phyloP scores from a whole-genome alignment of 1,140 invertebrate species.

The Drosophila lacertosa region DNA sequence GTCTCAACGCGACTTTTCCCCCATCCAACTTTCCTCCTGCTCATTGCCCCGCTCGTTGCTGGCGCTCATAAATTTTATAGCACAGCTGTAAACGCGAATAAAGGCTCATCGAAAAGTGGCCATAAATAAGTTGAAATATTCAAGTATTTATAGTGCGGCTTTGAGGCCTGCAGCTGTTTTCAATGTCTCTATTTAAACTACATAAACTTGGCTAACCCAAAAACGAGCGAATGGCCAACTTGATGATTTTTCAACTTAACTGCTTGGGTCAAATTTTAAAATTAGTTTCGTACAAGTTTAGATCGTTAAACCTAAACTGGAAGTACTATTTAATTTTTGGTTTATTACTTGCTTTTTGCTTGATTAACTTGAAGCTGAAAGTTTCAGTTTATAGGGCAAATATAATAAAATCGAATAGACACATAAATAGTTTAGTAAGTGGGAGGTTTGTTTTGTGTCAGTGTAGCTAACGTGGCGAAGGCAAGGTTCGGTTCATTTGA shows the following conservation, averaged over 20 bases:
- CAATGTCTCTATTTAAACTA: slow-evolving; percentile 49
- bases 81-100: slow-evolving; percentile 73
- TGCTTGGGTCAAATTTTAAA: slow-evolving; percentile 21
- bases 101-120: slow-evolving; percentile 75
- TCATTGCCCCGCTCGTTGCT: neutral
- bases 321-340: neutral
- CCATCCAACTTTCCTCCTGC: neutral
- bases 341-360: neutral
- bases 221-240: slow-evolving; percentile 17
- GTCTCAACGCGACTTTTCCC: slow-evolving; percentile 32
- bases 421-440: no score
- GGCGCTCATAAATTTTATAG: slow-evolving; percentile 71
- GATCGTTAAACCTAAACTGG: neutral
- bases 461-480: no score
- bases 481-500: no score
- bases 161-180: slow-evolving; percentile 43
- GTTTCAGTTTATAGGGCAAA: no score
- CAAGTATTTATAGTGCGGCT: slow-evolving; percentile 73
- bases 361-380: neutral
- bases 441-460: no score
- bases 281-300: slow-evolving; percentile 6
- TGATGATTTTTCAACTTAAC: slow-evolving; percentile 3
- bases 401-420: no score
- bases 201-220: neutral
- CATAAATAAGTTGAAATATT: slow-evolving; percentile 75